Base-by-base conservation (phyloP, 2,888 invertebrate species). In the Dugesia japonica region DNA sequence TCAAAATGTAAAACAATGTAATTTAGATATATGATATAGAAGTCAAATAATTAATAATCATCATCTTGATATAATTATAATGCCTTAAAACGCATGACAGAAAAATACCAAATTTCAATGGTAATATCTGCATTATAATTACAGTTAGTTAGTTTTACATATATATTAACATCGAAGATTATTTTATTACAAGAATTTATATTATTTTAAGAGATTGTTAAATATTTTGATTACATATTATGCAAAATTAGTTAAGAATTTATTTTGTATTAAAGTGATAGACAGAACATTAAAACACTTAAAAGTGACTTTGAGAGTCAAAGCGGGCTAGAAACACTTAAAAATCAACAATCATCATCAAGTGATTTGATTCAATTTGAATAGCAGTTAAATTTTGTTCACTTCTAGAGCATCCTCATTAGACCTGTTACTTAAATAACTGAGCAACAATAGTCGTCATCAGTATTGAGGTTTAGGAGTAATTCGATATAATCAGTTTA, bases 251-350 rank as follows among this genome's bases (percentile, higher is more conserved):
- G 56, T n/a, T n/a, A 56, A n/a, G n/a, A 56, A 56, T 56, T 56
- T n/a, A 56, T 56, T 56, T 56, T 13, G 4, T n/a, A 56, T 56
- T 20, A 56, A 56, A 56, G 56, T 56, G 56, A 56, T 56, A n/a
- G 56, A n/a, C 56, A 56, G 56, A 56, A 56, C 56, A 56, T 56
- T 56, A 56, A 56, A 56, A 56, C 56, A 56, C 56, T 56, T 56
- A 56, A 56, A 56, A 56, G 56, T 56, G 56, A 56, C 23, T 56
- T 56, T 56, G 56, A 56, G 56, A 56, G 56, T 56, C 23, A 9
- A 56, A 23, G 56, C 56, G 56, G 56, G 56, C 56, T 56, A 56
- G 56, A 56, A 56, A 56, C 56, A 56, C 56, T 56, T 56, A 56
- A 56, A 56, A 56, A 56, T 56, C 56, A 56, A 56, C 56, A 56